Percentiles rank a stretch among this genome's conserved stretches.
Evolutionary conservation across 1,140 invertebrate species (phyloP).

Genomic region (Hylaeus volcanicus): DNA sequence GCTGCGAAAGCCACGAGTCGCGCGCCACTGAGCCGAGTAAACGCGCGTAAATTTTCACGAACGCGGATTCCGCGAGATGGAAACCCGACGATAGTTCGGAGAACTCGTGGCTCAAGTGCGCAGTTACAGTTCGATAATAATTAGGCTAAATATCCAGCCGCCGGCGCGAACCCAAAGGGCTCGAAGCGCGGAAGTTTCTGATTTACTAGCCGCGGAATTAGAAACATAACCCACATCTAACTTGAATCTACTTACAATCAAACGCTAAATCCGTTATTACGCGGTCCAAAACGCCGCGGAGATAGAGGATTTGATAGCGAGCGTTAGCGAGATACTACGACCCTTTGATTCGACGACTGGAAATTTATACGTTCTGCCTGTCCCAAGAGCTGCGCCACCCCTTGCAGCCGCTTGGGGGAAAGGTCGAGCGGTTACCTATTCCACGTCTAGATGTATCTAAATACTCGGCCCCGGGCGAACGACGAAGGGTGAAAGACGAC

Average conservation of each 20-base stretch:
- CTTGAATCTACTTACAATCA: neutral
- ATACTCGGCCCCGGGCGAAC: conserved; percentile 65
- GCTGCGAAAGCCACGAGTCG: too few relatives aligned
- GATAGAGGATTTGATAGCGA: conserved; percentile 31
- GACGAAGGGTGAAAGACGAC: conserved; percentile 47
- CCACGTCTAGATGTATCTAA: conserved; percentile 57
- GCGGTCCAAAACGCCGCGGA: neutral
- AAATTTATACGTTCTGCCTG: neutral
- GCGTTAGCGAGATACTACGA: neutral
- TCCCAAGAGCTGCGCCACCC: neutral
- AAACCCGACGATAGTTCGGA: neutral
- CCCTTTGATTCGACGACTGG: conserved; percentile 20
- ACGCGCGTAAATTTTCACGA: neutral
- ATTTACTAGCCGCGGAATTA: conserved; percentile 12
- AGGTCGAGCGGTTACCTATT: conserved; percentile 17
- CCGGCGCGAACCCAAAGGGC: neutral
- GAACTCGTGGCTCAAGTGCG: neutral
- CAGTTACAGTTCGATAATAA: conserved; percentile 27
- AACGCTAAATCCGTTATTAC: conserved; percentile 24
- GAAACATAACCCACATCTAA: conserved; percentile 25
- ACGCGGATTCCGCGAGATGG: neutral
- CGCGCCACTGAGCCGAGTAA: neutral
- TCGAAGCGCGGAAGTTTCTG: neutral
- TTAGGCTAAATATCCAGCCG: conserved; percentile 15
- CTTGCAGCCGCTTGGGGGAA: too few relatives aligned